These are phyloP conservation scores for Ptychodera flava DNA, from an alignment of 35 echinoderm and acorn worm genomes.

Conservation along the genomic window DNA sequence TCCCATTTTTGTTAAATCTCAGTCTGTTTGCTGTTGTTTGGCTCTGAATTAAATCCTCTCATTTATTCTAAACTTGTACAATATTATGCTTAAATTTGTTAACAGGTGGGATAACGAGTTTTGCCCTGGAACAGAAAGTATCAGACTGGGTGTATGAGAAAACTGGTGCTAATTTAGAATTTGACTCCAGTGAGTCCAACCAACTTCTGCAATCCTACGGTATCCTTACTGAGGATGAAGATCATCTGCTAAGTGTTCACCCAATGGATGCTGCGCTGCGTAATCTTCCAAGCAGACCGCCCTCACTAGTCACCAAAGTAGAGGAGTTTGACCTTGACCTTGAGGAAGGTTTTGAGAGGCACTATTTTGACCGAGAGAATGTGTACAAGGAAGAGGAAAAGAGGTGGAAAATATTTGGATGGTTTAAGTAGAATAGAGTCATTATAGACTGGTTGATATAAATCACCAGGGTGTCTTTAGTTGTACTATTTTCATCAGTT, in stretches of 20 bases:
- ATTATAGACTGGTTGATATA: too few species aligned
- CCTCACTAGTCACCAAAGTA: conserved; percentile 61
- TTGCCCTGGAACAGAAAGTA: conserved; percentile 58
- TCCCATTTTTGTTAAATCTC: too few species aligned
- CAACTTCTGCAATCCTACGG: conserved; percentile 58
- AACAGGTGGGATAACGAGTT: conserved; percentile 60
- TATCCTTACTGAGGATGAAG: conserved; percentile 51
- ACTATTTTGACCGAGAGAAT: conserved; percentile 62
- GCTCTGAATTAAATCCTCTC: too few species aligned
- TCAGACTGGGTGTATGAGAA: conserved; percentile 70
- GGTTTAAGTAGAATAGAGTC: conserved; percentile 39
- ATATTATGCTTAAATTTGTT: too few species aligned
- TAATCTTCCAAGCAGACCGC: conserved; percentile 47
- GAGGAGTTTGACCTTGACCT: conserved; percentile 60
- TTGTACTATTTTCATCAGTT: too few species aligned
- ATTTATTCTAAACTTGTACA: too few species aligned
- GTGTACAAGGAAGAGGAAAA: conserved; percentile 73
- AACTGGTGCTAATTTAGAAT: conserved; percentile 52
- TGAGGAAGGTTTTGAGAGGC: conserved; percentile 77
- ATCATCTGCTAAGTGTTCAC: conserved; percentile 49
- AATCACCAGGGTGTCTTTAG: too few species aligned
- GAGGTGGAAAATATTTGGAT: conserved; percentile 53
- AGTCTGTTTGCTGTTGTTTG: too few species aligned
- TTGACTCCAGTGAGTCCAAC: conserved; percentile 53
- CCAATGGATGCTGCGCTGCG: conserved; percentile 55